Evolutionary conservation across 2,888 invertebrate genomes (phyloP).

Genomic region (Cephonodes hylas): DNA sequence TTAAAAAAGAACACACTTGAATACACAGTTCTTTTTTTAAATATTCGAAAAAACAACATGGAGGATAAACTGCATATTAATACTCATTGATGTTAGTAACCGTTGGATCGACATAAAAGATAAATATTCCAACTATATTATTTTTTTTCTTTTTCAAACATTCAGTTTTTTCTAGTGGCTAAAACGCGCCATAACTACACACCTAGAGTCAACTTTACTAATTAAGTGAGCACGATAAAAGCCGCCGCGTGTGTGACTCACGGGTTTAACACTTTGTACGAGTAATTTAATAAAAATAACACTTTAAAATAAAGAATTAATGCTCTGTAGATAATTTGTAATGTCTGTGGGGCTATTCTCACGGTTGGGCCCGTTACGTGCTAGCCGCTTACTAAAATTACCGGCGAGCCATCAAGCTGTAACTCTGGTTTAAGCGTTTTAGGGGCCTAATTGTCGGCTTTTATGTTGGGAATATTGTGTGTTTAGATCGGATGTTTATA

Average conservation of each 20-base stretch:
- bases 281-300: constrained; percentile 12
- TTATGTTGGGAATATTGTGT: constrained; percentile 3
- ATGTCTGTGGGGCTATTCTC: constrained; percentile 55
- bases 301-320: constrained; percentile 35
- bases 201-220: background rate
- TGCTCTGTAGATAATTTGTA: constrained; percentile 63
- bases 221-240: constrained; percentile 8
- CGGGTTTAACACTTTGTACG: constrained; percentile 5
- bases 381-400: background rate
- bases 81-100: too few species aligned
- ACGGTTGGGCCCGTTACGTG: constrained; percentile 8
- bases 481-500: background rate
- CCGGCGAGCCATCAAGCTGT: background rate
- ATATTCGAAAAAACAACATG: too few species aligned
- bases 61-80: too few species aligned
- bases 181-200: background rate
- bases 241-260: constrained; percentile 1
- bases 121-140: too few species aligned
- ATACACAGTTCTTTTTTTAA: too few species aligned
- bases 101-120: too few species aligned
- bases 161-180: background rate
- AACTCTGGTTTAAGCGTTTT: background rate
- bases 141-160: background rate
- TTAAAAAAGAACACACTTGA: too few species aligned
- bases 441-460: background rate